Conservation (phyloP, 2,797 vertebrate genomes). For the Epinephelus malabaricus region DNA sequence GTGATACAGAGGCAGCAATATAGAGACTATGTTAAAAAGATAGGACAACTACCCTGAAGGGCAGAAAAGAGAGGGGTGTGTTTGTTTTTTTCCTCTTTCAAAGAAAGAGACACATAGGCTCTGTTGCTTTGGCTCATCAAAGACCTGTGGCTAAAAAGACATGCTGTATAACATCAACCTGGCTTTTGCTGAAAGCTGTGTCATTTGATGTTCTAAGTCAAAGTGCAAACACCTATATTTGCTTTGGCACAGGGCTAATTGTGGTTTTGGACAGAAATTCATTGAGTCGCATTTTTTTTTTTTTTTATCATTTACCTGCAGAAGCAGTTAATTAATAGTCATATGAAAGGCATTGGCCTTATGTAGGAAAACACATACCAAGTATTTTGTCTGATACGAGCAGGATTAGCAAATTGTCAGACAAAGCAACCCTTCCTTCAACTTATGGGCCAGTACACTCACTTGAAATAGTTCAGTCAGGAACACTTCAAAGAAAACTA, state of each 20-base stretch:
- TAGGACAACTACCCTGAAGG: slow-evolving; percentile 1
- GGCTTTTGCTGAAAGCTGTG: neutral
- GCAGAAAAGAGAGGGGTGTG: neutral
- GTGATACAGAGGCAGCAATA: slow-evolving; percentile 3
- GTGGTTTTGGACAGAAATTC: neutral
- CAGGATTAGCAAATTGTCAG: neutral
- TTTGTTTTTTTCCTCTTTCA: neutral
- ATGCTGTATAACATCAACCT: neutral
- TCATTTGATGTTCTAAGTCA: slow-evolving; percentile 7
- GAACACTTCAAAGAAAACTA: neutral
- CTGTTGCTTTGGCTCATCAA: slow-evolving; percentile 7
- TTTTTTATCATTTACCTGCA: neutral
- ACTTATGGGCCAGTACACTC: neutral
- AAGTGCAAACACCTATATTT: neutral
- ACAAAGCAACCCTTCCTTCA: neutral
- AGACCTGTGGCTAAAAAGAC: neutral
- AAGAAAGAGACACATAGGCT: neutral
- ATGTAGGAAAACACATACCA: neutral
- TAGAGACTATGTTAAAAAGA: slow-evolving; percentile 12
- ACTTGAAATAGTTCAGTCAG: neutral
- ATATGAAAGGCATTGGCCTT: neutral
- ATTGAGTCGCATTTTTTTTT: neutral
- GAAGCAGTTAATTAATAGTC: neutral
- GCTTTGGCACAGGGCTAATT: neutral
- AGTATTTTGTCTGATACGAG: neutral